Conservation (phyloP, 2,797 vertebrate genomes). For the Oophaga sylvatica region DNA sequence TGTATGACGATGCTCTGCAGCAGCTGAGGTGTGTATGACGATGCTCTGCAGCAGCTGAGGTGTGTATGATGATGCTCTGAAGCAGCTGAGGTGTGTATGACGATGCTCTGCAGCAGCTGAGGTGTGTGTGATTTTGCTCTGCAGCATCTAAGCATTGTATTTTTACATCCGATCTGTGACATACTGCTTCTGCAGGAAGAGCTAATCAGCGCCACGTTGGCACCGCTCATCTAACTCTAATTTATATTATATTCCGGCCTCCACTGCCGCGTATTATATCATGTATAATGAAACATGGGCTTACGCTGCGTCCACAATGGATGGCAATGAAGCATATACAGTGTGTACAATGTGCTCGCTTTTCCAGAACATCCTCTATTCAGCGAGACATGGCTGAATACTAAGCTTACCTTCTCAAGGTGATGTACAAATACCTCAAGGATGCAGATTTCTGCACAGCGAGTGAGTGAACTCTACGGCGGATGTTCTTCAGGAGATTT, state of each 20-base stretch:
- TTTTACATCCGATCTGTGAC: neutral
- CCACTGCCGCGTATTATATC: neutral
- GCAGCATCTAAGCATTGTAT: neutral
- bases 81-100: neutral
- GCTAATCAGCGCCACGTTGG: neutral
- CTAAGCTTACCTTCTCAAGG: neutral
- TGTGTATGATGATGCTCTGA: too few relatives aligned
- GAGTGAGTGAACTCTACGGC: conserved; percentile 13
- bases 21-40: too few relatives aligned
- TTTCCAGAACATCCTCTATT: neutral
- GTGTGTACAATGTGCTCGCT: neutral
- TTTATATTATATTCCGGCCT: neutral
- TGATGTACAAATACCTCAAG: neutral
- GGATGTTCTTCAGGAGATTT: conserved; percentile 11
- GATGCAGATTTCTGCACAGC: neutral
- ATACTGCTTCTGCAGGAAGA: neutral
- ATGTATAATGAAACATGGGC: neutral
- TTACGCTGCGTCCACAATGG: neutral
- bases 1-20: too few relatives aligned
- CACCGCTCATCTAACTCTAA: neutral
- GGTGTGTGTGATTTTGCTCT: neutral
- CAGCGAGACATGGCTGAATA: neutral
- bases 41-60: too few relatives aligned
- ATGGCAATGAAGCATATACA: neutral
- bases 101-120: neutral